Evolutionary conservation across 2,113 vertebrate species (phyloP), one percentile per base, ranked within the genome.

Genomic region (Glaucidium brasilianum): DNA sequence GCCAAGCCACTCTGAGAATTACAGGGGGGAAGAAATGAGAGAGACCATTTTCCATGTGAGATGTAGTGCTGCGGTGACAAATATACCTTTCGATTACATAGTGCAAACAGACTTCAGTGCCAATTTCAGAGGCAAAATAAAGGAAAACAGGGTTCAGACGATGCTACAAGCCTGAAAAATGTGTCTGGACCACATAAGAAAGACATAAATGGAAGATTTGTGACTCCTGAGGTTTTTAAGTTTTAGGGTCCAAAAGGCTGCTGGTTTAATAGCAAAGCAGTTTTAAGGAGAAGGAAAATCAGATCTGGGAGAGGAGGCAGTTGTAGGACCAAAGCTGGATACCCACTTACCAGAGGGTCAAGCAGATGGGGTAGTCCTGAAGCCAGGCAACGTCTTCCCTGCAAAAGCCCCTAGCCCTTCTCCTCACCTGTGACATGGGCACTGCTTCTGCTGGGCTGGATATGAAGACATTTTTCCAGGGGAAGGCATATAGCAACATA

Each of bases 111-210:
- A 56, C 53, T 58, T 58, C 45, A 5, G 81, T 85, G 93, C 92
- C 93, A 94, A 82, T 95, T 95, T 85, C 74, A 62, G 81, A 94
- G 74, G 74, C 30, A 79, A 96, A 96, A 94, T 91, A 84, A 94
- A 96, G 94, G 92, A 78, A 96, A 96, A 93, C 39, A 83, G 79
- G 92, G 85, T 85, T 97, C 96, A 96, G 94, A 92, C 12, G 59
- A 95, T 94, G 94, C 85, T 96, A 83, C 90, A 92, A 96, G 94
- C 68, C 88, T 95, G 81, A 96, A 96, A 95, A 94, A 97, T 93
- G 93, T 90, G 95, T 97, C 96, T 97, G 82, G 85, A 94, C 96
- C 96, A 94, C 94, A 94, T 83, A 84, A 94, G 67, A 96, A 88
- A 92, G 50, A 41, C 55, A 88, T 88, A 90, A 95, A 92, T 86